Evolutionary conservation across 2,113 vertebrate species (phyloP).

Genomic region (Bothrops jararaca): DNA sequence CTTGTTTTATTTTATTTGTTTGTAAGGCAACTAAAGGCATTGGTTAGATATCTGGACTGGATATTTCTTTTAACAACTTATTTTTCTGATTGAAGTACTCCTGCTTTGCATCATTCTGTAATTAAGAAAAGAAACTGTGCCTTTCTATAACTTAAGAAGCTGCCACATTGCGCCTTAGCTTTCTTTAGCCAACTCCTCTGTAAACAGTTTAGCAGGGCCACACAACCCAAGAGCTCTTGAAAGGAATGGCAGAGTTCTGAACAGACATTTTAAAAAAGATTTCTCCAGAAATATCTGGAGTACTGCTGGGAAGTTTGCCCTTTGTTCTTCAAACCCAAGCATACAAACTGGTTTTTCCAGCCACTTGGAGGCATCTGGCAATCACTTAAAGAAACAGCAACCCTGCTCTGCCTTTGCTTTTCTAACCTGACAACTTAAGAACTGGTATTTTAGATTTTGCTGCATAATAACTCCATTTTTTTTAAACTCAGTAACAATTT

Average conservation of each 20-base stretch:
- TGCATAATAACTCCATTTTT: not conserved
- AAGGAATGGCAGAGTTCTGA: constrained; percentile 41
- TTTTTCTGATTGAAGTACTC: not conserved
- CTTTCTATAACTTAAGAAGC: not conserved
- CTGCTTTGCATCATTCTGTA: not conserved
- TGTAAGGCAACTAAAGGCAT: not conserved
- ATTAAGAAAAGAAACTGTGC: not conserved
- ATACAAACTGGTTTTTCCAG: constrained; percentile 68
- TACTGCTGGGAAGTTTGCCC: constrained; percentile 60
- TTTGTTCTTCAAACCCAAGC: constrained; percentile 34
- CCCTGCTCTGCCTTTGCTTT: constrained; percentile 36
- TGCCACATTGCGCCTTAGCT: not conserved
- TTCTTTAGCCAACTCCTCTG: not conserved
- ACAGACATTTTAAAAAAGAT: constrained; percentile 56
- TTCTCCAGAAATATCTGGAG: constrained; percentile 66
- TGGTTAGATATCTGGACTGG: not conserved
- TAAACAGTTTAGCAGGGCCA: not conserved
- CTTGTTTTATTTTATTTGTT: not conserved
- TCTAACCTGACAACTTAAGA: constrained; percentile 8
- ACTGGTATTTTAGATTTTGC: not conserved
- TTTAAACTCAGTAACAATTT: not conserved
- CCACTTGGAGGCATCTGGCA: constrained; percentile 66
- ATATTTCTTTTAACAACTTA: not conserved
- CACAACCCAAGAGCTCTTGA: rapidly evolving
- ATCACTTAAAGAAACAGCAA: constrained; percentile 63